Percentiles rank a stretch among this genome's conserved stretches.
Conservation (phyloP, 2,113 vertebrate genomes). For the Coturnix japonica region DNA sequence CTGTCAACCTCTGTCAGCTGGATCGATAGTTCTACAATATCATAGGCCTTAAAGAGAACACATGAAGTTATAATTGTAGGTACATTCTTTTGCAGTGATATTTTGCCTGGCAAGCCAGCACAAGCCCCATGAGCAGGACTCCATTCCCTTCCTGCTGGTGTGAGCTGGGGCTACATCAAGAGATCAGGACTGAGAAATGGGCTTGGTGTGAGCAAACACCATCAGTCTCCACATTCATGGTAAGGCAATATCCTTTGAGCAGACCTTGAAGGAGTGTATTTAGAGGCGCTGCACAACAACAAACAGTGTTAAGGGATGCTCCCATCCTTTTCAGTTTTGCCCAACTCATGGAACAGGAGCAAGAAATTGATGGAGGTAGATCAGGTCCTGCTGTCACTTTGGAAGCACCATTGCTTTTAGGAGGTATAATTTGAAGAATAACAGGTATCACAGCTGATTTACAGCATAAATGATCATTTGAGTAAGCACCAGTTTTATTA, state of each 20-base stretch:
- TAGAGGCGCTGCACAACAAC: neutral
- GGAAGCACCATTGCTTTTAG: neutral
- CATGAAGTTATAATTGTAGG: neutral
- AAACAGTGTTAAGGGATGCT: neutral
- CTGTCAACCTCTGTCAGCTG: neutral
- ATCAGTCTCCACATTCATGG: neutral
- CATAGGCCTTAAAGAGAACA: slow-evolving; percentile 7
- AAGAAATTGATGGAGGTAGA: neutral
- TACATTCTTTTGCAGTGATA: slow-evolving; percentile 15
- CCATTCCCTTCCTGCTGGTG: neutral
- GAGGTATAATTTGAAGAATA: neutral
- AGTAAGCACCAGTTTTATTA: neutral
- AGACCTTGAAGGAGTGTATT: neutral
- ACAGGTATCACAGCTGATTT: neutral
- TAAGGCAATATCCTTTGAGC: neutral
- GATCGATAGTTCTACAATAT: rapidly evolving
- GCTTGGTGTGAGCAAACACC: neutral
- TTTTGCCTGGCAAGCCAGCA: slow-evolving; percentile 48
- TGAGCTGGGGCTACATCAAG: neutral
- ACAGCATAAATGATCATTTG: neutral
- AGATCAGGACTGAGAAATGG: neutral
- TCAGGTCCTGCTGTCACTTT: neutral
- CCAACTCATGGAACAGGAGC: neutral
- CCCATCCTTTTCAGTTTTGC: neutral
- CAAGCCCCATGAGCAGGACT: slow-evolving; percentile 26